Base-by-base conservation (phyloP, 1,140 invertebrate species). In the Calephelis nemesis region DNA sequence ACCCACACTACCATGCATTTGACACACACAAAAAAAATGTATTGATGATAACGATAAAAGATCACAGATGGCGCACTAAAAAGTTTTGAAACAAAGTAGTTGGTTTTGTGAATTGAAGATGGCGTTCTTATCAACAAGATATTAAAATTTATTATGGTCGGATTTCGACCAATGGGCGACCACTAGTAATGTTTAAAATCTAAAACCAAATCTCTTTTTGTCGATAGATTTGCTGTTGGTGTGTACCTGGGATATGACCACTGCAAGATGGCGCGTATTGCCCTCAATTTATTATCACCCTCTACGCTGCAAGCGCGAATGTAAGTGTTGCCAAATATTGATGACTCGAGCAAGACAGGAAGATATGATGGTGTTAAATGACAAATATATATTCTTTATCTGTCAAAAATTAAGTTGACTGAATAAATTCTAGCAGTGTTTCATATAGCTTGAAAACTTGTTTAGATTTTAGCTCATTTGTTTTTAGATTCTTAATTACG, bases 281-380 rank as follows among this genome's bases (percentile, higher is more conserved):
- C 39, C 19, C 30, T 60, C 54, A 60, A 12, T 60, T 39, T 60
- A 39, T 60, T 60, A 60, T 60, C 54, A 60, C 54, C 10, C 30
- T 60, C 30, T 60, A 60, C 30, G 54, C 54, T 60, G 39, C 54
- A 60, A 60, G 54, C 54, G 54, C 30, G 54, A 60, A 60, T 60
- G 19, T 60, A 60, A 60, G 54, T 60, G 54, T 60, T 60, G 54
- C 54, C 54, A 60, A 60, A 60, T 60, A 15, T 58, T 10, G 10
- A 39, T 30, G 11, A 30, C 50, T 54, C 15, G 4, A 58, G 10
- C 8, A 30, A 39, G 10, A 58, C 4, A 11, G 19, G 19, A 58
- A 30, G 19, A 58, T 58, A 30, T 15, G 52, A 58, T 30, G 19
- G 30, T 58, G 52, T 58, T 39, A 58, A 58, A 58, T 11, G 52